These are phyloP conservation scores for Poecilobothrus nobilitatus DNA, from an alignment of 2,888 invertebrate genomes.

Conservation along the genomic window DNA sequence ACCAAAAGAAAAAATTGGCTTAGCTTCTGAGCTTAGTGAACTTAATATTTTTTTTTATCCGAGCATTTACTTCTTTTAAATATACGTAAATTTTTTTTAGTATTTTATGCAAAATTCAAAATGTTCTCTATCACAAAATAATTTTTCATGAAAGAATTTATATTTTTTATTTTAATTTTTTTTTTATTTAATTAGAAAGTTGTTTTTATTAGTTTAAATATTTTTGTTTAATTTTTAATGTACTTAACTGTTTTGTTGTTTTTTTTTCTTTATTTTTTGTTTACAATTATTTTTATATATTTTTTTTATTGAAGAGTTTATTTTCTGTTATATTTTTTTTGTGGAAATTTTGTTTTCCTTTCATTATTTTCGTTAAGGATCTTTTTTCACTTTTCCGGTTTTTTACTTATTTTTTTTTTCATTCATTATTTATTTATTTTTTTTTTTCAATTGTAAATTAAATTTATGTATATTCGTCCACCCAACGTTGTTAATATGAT, in stretches of 20 bases:
- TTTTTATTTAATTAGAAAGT: slow-evolving; percentile 20
- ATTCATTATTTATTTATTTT: slow-evolving; percentile 10
- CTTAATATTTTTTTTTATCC: no score
- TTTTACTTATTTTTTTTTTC: not conserved
- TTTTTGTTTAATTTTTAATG: slow-evolving; percentile 17
- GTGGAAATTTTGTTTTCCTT: slow-evolving; percentile 10
- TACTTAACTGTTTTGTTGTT: slow-evolving; percentile 11
- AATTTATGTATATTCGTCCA: slow-evolving; percentile 42
- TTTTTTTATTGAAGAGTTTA: slow-evolving; percentile 5
- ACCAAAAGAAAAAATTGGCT: no score
- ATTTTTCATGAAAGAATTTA: slow-evolving; percentile 28
- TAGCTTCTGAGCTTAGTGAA: no score
- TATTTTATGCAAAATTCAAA: not conserved
- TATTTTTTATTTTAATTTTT: slow-evolving; percentile 30
- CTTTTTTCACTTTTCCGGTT: slow-evolving; percentile 8
- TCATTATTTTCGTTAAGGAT: slow-evolving; percentile 8
- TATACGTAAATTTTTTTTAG: not conserved
- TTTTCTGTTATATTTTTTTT: slow-evolving; percentile 16
- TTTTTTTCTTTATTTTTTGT: slow-evolving; percentile 9
- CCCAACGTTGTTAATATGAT: slow-evolving; percentile 37
- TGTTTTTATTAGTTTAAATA: slow-evolving; percentile 20
- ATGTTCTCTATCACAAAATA: not conserved
- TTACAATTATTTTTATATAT: slow-evolving; percentile 16
- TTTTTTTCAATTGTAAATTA: slow-evolving; percentile 31
- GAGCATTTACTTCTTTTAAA: no score